These are phyloP conservation scores for Euwallacea similis DNA, from an alignment of 1,140 invertebrate species.

Conservation along the genomic window DNA sequence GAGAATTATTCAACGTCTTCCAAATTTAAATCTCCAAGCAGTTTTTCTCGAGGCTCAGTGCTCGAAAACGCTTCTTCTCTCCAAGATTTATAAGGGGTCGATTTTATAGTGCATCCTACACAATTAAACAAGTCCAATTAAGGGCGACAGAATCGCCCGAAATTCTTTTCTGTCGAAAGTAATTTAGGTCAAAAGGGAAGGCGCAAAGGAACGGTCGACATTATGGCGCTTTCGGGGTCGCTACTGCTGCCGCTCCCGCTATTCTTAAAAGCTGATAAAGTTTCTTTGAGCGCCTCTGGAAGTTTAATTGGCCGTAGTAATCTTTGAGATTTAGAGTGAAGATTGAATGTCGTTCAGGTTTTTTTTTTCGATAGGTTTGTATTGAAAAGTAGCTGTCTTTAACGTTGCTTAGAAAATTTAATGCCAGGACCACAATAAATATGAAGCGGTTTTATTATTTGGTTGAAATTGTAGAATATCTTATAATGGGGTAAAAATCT, in stretches of 20 bases:
- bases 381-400: no score
- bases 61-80: conserved; percentile 9
- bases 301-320: conserved; percentile 20
- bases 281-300: conserved; percentile 14
- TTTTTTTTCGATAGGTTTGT: no score
- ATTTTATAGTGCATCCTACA: conserved; percentile 31
- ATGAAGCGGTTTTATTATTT: no score
- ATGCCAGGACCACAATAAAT: no score
- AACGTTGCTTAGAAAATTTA: no score
- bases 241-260: background rate
- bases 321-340: conserved; percentile 1
- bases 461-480: no score
- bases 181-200: conserved; percentile 24
- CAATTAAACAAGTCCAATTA: conserved; percentile 38
- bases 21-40: conserved; percentile 5
- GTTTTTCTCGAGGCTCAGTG: conserved; percentile 1
- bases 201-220: conserved; percentile 8
- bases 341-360: background rate
- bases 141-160: conserved; percentile 33
- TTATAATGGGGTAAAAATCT: no score
- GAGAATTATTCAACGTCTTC: conserved; percentile 18
- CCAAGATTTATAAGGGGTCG: conserved; percentile 23
- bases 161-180: conserved; percentile 36
- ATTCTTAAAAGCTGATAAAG: conserved; percentile 11
- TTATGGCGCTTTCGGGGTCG: conserved; percentile 4